Conservation (phyloP, 2,888 invertebrate genomes). For the Parasteatoda lunata region DNA sequence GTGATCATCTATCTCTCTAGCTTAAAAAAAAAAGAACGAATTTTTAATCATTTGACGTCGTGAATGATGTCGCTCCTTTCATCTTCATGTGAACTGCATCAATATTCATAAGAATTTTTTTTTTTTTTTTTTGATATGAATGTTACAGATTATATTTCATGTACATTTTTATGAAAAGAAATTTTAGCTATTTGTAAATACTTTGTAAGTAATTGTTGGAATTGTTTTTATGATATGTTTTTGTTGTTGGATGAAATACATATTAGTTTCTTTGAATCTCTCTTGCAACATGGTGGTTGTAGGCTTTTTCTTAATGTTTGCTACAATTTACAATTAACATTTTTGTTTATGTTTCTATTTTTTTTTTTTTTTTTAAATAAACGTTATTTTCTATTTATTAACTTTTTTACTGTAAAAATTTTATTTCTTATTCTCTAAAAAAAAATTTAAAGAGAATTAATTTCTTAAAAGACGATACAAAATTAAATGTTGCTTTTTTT, state of each 20-base stretch:
- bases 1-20: constrained; percentile 4
- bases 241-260: background rate
- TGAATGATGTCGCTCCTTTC: background rate
- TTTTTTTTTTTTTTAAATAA: constrained; percentile 5
- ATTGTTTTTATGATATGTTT: background rate
- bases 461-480: background rate
- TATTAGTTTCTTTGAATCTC: no score
- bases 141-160: background rate
- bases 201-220: no score
- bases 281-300: no score
- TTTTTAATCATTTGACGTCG: background rate
- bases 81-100: no score
- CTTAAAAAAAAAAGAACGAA: background rate
- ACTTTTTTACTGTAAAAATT: background rate
- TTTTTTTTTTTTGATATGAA: background rate
- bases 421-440: background rate
- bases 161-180: background rate
- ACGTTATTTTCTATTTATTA: background rate
- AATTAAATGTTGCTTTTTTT: no score
- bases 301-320: background rate
- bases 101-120: no score
- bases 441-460: background rate
- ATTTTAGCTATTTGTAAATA: background rate
- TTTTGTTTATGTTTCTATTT: background rate
- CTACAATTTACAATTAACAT: background rate